These are phyloP conservation scores for Kryptopterus vitreolus DNA, from an alignment of 2,797 vertebrate genomes.

Conservation along the genomic window DNA sequence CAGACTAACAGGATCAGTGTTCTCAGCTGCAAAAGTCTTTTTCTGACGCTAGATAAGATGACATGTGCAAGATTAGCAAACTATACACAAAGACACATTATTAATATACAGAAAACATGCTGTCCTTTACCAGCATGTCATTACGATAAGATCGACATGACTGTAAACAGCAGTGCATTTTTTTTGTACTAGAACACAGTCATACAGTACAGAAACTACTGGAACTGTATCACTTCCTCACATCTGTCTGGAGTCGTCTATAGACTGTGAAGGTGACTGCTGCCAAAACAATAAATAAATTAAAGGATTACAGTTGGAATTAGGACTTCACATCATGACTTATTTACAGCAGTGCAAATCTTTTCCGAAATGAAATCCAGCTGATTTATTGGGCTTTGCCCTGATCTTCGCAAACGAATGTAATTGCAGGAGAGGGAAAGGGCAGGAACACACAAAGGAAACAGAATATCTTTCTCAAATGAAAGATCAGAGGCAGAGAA, in stretches of 20 bases:
- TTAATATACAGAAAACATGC: not conserved
- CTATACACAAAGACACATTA: not conserved
- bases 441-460: constrained; percentile 24
- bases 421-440: not conserved
- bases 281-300: not conserved
- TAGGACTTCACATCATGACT: not conserved
- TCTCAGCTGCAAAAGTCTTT: not conserved
- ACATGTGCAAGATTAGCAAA: not conserved
- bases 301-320: not conserved
- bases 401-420: not conserved
- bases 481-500: constrained; percentile 22
- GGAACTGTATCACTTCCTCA: constrained; percentile 28
- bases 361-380: not conserved
- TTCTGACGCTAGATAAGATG: too few species aligned
- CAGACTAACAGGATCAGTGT: not conserved
- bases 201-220: not conserved
- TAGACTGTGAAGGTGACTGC: not conserved
- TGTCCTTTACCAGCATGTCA: constrained; percentile 9
- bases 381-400: not conserved
- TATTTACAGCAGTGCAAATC: not conserved
- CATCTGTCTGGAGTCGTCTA: not conserved
- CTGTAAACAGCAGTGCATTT: constrained; percentile 25
- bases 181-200: constrained; percentile 23
- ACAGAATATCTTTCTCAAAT: constrained; percentile 3
- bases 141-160: constrained; percentile 26